phyloP scores from a whole-genome alignment of 1,140 invertebrate genomes.

The Potamilus streckersoni region DNA sequence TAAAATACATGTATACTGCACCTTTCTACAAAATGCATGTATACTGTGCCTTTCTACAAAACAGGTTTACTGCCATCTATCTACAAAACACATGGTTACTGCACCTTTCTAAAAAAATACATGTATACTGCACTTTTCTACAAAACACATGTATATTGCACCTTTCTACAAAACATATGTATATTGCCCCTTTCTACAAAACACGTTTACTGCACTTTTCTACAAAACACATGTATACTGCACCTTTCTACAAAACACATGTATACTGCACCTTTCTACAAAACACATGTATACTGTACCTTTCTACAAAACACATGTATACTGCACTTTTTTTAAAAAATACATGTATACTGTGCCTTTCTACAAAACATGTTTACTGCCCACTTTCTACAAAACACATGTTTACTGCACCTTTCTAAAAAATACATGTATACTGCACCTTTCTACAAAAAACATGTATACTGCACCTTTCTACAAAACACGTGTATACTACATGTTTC shows the following conservation, averaged over 20 bases:
- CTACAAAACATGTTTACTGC: too few relatives aligned
- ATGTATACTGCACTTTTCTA: conserved; percentile 48
- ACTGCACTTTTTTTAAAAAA: too few relatives aligned
- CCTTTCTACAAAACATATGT: conserved; percentile 43
- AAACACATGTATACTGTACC: too few relatives aligned
- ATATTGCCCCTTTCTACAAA: conserved; percentile 48
- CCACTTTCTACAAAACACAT: too few relatives aligned
- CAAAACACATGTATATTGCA: conserved; percentile 14
- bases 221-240: background rate
- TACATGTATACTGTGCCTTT: too few relatives aligned
- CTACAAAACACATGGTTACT: background rate
- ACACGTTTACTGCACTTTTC: conserved; percentile 49
- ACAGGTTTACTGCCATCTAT: conserved; percentile 49
- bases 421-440: too few relatives aligned
- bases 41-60: conserved; percentile 64
- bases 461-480: too few relatives aligned
- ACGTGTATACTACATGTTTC: too few relatives aligned
- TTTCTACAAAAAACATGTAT: too few relatives aligned
- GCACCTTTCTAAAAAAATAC: conserved; percentile 49
- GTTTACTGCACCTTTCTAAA: too few relatives aligned
- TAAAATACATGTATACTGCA: conserved; percentile 15
- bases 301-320: too few relatives aligned
- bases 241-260: conserved; percentile 49
- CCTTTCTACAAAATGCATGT: conserved; percentile 42
- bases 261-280: conserved; percentile 35